Evolutionary conservation across 2,797 vertebrate species (phyloP), one percentile per base, ranked within the genome.

Genomic region (Myoxocephalus aenaeus): DNA sequence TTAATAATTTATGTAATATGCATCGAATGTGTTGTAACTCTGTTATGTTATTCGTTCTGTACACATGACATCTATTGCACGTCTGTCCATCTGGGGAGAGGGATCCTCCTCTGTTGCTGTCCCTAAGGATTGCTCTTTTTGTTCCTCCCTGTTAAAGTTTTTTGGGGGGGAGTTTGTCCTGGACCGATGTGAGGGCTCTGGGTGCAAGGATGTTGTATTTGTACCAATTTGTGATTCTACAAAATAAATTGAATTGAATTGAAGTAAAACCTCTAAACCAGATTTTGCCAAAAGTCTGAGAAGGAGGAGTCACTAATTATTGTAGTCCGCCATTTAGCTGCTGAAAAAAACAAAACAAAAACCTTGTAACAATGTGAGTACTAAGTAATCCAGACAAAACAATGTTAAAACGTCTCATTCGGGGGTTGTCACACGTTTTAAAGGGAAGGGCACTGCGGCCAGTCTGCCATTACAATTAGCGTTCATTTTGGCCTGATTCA

Each of bases 391-490:
- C 54, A 79, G 70, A 83, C 70, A 79, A 81, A 87, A 81, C 36
- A 68, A 61, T 73, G 44, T 65, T 25, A 48, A 59, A 83, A 79
- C 46, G 40, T 58, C 63, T 75, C 48, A 79, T 40, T 68, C 70
- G 83, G 70, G n/a, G 51, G 72, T 77, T 91, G 84, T 88, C 85
- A 85, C 73, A 83, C 68, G 66, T 79, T 85, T 88, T 80, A 67
- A 70, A 80, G 68, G 91, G 90, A 86, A 94, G 87, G 93, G 89
- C 86, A 79, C 29, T 86, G 88, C 90, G 92, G 93, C 92, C 91
- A 91, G 90, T 95, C 92, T 96, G 93, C 96, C 96, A 96, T 93
- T 95, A 95, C 94, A 97, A 96, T 96, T 96, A 96, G 92, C 92
- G 94, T 95, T 96, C 89, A 92, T 96, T 94, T 95, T 69, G 82